phyloP scores from a whole-genome alignment of 2,113 vertebrate genomes.

The Pseudolaguvia tuberculata region DNA sequence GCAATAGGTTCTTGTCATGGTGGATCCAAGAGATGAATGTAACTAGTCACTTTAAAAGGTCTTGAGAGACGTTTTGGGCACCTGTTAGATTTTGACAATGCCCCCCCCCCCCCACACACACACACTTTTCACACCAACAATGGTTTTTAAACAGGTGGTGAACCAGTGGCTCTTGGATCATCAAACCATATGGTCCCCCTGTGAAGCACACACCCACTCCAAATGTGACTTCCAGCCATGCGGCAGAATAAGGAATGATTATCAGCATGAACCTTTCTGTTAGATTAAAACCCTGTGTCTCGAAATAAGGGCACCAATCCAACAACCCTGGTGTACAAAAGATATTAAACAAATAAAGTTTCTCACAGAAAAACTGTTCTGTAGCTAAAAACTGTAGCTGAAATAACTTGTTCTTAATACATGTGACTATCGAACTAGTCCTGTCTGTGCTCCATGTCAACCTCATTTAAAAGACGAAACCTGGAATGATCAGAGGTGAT shows the following conservation, averaged over 20 bases:
- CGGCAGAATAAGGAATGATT: slow-evolving; percentile 29
- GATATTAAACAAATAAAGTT: slow-evolving; percentile 41
- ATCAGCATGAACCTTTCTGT: slow-evolving; percentile 37
- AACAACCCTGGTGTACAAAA: slow-evolving; percentile 35
- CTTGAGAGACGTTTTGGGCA: slow-evolving; percentile 7
- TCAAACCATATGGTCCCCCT: slow-evolving; percentile 41
- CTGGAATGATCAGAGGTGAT: background rate
- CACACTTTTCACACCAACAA: slow-evolving; percentile 9
- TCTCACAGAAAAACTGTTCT: slow-evolving; percentile 19
- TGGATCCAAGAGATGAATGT: background rate
- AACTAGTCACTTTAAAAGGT: background rate
- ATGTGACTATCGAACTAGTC: background rate
- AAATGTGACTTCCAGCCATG: slow-evolving; percentile 22
- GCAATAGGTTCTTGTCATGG: background rate
- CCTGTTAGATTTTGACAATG: slow-evolving; percentile 33
- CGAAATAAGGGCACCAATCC: slow-evolving; percentile 34
- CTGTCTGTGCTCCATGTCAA: background rate
- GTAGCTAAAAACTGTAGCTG: background rate
- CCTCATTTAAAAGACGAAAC: slow-evolving; percentile 24
- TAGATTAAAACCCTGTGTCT: slow-evolving; percentile 43
- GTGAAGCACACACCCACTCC: background rate
- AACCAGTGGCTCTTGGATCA: slow-evolving; percentile 38
- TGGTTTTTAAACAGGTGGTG: slow-evolving; percentile 39
- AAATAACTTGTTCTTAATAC: background rate
- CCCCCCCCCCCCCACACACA: too few species aligned